Percentiles rank a stretch among this genome's conserved stretches.
Evolutionary conservation across 2,113 vertebrate genomes (phyloP).

Genomic region (cattle (Bos taurus)): ARS-UCD2.0 NC_037356.1:20807001-20807500

Average conservation of each 20-base stretch:
- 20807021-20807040: not conserved
- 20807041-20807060: not conserved
- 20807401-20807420: not conserved
- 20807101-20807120: not conserved
- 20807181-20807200: not conserved
- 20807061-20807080: not conserved
- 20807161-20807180: not conserved
- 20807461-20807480: not conserved
- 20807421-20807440: not conserved
- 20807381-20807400: not conserved
- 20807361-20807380: not conserved
- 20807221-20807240: not conserved
- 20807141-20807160: not conserved
- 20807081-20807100: not conserved
- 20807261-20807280: not conserved
- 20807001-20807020: not conserved
- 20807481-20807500: not conserved
- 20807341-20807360: not conserved
- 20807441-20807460: not conserved
- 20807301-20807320: not conserved
- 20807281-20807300: not conserved
- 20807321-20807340: not conserved
- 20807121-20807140: not conserved
- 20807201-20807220: not conserved
- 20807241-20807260: not conserved